Percentiles rank a stretch among this genome's conserved stretches.
phyloP scores from a whole-genome alignment of 2,888 invertebrate genomes.

The Temnothorax unifasciatus region DNA sequence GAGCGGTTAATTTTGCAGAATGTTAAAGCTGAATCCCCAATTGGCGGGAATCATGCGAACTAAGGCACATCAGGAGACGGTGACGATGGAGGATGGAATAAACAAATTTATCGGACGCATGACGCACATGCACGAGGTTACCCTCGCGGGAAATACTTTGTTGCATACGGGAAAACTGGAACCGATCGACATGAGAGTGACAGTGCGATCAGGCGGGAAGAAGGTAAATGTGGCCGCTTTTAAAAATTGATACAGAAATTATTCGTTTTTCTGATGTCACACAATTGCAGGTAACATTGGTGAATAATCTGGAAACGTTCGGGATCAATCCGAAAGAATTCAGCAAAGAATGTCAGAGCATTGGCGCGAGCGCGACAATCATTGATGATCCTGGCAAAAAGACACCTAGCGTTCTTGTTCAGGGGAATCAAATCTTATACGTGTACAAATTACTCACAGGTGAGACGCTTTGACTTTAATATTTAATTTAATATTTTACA shows the following conservation, averaged over 20 bases:
- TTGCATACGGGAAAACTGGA: slow-evolving; percentile 91
- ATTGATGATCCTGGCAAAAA: slow-evolving; percentile 91
- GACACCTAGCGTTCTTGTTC: slow-evolving; percentile 93
- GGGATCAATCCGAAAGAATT: slow-evolving; percentile 94
- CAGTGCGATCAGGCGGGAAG: slow-evolving; percentile 94
- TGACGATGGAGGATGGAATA: slow-evolving; percentile 92
- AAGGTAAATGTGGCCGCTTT: slow-evolving; percentile 88
- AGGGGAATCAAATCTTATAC: slow-evolving; percentile 94
- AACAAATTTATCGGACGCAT: slow-evolving; percentile 90
- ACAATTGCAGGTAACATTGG: slow-evolving; percentile 91
- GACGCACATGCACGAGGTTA: slow-evolving; percentile 91
- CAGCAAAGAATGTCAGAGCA: slow-evolving; percentile 94
- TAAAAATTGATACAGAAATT: background rate
- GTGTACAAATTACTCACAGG: slow-evolving; percentile 88
- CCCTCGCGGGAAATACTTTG: slow-evolving; percentile 87
- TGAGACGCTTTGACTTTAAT: slow-evolving; percentile 71
- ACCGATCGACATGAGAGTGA: slow-evolving; percentile 92
- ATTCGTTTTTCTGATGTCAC: background rate
- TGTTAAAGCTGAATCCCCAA: slow-evolving; percentile 88
- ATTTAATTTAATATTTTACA: background rate
- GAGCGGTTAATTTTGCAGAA: slow-evolving; percentile 82
- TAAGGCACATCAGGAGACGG: slow-evolving; percentile 85
- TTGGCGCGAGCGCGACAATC: slow-evolving; percentile 95
- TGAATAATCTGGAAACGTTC: slow-evolving; percentile 95
- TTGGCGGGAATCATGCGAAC: slow-evolving; percentile 86